Evolutionary conservation across 2,888 invertebrate genomes (phyloP).

Genomic region (Poecilus cupreus): DNA sequence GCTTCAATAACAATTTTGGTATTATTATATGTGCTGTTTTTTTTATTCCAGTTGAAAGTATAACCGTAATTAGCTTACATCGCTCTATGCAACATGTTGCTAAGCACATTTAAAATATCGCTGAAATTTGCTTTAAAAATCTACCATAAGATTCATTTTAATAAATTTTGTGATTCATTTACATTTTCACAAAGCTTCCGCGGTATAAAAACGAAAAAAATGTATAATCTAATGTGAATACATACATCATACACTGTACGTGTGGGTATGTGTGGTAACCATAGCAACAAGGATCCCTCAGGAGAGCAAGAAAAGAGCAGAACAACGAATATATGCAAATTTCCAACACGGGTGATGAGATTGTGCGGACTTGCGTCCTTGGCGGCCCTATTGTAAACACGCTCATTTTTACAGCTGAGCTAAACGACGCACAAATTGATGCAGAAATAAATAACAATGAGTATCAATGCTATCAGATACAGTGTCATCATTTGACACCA

Average conservation of each 20-base stretch:
- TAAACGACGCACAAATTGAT: conserved; percentile 29
- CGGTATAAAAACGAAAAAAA: neutral
- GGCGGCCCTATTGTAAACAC: conserved; percentile 12
- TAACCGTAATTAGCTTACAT: too few relatives aligned
- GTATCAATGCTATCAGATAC: neutral
- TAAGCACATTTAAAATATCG: too few relatives aligned
- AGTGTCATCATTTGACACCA: neutral
- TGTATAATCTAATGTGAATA: conserved; percentile 16
- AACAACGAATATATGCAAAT: conserved; percentile 48
- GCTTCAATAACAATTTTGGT: too few relatives aligned
- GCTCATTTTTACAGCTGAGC: conserved; percentile 29
- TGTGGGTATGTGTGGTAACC: conserved; percentile 11
- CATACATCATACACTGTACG: neutral
- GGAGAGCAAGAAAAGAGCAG: conserved; percentile 40
- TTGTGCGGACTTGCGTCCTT: conserved; percentile 22
- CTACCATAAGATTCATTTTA: neutral
- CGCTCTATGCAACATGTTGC: too few relatives aligned
- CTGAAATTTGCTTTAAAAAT: too few relatives aligned
- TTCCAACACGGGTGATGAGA: conserved; percentile 31
- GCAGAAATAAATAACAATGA: conserved; percentile 17
- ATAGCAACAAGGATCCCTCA: conserved; percentile 21
- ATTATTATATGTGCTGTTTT: too few relatives aligned
- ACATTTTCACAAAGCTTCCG: neutral
- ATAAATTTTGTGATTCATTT: conserved; percentile 17
- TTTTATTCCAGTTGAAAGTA: too few relatives aligned